A percentile compares a stretch with the other conserved stretches of the same genome.
phyloP scores from a whole-genome alignment of 1,140 invertebrate species.

The Gryon sp. region DNA sequence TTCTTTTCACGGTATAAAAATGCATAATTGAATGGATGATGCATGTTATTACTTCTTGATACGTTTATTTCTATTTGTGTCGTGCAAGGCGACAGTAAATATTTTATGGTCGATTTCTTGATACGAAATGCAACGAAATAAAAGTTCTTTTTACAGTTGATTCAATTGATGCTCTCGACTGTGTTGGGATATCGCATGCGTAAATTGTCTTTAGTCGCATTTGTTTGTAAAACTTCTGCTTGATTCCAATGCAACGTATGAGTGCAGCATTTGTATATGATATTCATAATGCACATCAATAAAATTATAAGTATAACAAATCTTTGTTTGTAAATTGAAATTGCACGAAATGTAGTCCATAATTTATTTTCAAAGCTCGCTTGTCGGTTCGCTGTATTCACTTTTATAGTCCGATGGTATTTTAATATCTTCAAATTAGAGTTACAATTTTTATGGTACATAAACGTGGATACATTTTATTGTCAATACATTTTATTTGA shows the following conservation, averaged over 20 bases:
- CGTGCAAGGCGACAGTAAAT: slow-evolving; percentile 62
- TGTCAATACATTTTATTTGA: too few relatives aligned
- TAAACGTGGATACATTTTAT: too few relatives aligned
- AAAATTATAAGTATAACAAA: slow-evolving; percentile 55
- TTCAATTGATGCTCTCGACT: slow-evolving; percentile 52
- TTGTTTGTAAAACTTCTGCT: slow-evolving; percentile 13
- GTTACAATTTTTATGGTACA: slow-evolving; percentile 11
- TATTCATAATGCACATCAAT: slow-evolving; percentile 46
- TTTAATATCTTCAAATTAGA: slow-evolving; percentile 30
- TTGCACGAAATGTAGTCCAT: slow-evolving; percentile 9
- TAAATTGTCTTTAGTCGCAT: slow-evolving; percentile 54
- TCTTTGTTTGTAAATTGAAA: slow-evolving; percentile 57
- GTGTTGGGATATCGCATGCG: slow-evolving; percentile 37
- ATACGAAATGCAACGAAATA: slow-evolving; percentile 56
- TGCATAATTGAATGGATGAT: slow-evolving; percentile 60
- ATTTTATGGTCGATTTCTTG: slow-evolving; percentile 61
- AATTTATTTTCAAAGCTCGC: slow-evolving; percentile 22
- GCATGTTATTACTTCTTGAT: slow-evolving; percentile 62
- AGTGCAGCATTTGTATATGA: slow-evolving; percentile 52
- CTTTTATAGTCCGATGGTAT: slow-evolving; percentile 29
- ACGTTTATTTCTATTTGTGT: slow-evolving; percentile 63
- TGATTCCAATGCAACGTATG: slow-evolving; percentile 5
- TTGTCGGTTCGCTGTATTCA: slow-evolving; percentile 6
- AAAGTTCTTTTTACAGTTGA: slow-evolving; percentile 54
- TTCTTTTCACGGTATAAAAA: slow-evolving; percentile 53